Evolutionary conservation across 37 sponge, comb jelly and placozoan species (phyloP), one percentile per base, ranked within the genome.

Genomic region (Diacarnus erythraeanus): DNA sequence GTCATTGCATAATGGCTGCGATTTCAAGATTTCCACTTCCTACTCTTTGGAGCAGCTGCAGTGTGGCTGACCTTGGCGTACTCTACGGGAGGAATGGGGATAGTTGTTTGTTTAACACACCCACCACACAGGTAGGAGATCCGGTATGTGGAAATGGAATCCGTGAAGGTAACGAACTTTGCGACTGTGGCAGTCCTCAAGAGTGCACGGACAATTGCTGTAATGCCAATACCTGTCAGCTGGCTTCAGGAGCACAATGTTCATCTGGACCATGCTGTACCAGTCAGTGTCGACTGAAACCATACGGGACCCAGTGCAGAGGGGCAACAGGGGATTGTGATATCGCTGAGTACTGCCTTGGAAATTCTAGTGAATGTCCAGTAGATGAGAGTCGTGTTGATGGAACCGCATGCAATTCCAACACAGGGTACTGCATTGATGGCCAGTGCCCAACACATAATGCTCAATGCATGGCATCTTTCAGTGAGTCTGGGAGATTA

Each of bases 131-230:
- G 8, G 73, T 85, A 18, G 86, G 82, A 6, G 64, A 61, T 57
- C 76, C 86, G 25, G 44, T 54, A 27, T 93, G 94, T 80, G 94
- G 94, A 5, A 93, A 93, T 80, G 94, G 94, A 0, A 86, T 93
- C 3, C 57, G 76, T 21, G 94, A 93, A 21, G 73, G 79, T 30
- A 79, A 79, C 23, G 90, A 89, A 59, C 72, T 21, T 3, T 89
- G 94, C 38, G 94, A 93, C 75, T 89, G 94, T 83, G 94, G 90
- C 10, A 38, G 75, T 57, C 21, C 59, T 31, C 64, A 72, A 78
- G 80, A 77, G 66, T 93, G 94, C 57, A 76, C 61, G 38, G 84
- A 93, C 44, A 77, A 76, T 18, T 89, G 94, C 74, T 93, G 94
- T 66, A 89, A 93, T 86, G 77, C 91, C 3, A 70, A 69, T 38